Evolutionary conservation across 1,140 invertebrate species (phyloP).

Genomic region (Latrodectus geometricus): DNA sequence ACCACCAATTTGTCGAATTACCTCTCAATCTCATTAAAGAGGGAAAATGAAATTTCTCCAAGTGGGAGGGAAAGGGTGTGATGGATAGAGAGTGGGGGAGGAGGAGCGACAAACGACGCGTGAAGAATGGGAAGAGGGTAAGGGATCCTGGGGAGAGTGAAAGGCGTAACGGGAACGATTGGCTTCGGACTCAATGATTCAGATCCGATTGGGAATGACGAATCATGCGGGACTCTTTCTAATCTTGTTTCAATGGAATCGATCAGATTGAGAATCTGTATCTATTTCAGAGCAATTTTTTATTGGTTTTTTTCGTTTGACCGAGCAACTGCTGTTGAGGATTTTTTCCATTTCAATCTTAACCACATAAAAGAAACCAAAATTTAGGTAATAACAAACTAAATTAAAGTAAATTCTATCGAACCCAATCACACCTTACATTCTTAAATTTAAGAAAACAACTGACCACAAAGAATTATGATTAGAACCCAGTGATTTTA

Average conservation of each 20-base stretch:
- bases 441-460: too few relatives aligned
- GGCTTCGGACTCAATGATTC: conserved; percentile 40
- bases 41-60: conserved; percentile 23
- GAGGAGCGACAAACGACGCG: conserved; percentile 18
- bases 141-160: background rate
- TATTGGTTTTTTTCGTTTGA: background rate
- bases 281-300: too few relatives aligned
- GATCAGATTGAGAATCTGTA: background rate
- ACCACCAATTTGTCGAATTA: conserved; percentile 51
- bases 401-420: too few relatives aligned
- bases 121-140: conserved; percentile 17
- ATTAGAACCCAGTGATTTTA: too few relatives aligned
- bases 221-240: conserved; percentile 1
- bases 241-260: conserved; percentile 30
- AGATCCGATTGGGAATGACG: conserved; percentile 45
- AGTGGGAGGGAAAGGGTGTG: background rate
- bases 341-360: background rate
- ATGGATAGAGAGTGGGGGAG: background rate
- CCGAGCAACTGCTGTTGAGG: background rate
- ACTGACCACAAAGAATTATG: too few relatives aligned
- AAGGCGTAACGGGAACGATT: conserved; percentile 20
- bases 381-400: too few relatives aligned
- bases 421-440: too few relatives aligned
- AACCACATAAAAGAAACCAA: background rate
- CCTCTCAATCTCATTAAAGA: conserved; percentile 38